phyloP scores from a whole-genome alignment of 2,113 vertebrate genomes.

The Murina feae region DNA sequence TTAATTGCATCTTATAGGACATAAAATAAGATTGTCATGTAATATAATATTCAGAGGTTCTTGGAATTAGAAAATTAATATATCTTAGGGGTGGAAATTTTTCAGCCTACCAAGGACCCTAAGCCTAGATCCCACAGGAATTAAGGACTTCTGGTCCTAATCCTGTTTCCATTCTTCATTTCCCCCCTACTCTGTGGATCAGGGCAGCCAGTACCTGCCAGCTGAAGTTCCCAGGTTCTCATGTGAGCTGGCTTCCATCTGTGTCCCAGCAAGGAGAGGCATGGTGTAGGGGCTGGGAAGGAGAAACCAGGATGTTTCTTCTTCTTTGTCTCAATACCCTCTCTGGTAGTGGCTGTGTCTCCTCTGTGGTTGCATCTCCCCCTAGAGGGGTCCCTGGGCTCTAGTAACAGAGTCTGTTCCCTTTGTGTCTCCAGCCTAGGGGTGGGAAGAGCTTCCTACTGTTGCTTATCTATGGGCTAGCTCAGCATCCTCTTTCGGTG shows the following conservation, averaged over 20 bases:
- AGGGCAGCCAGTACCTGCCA: rapidly evolving
- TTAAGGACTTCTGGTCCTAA: neutral
- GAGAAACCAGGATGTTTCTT: neutral
- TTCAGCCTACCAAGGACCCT: neutral
- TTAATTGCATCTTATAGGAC: neutral
- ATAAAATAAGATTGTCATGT: neutral
- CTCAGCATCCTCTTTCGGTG: neutral
- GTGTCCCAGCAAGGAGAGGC: neutral
- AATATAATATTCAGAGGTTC: neutral
- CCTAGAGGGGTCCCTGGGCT: neutral
- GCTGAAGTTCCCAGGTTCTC: neutral
- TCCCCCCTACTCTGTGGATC: neutral
- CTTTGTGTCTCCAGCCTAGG: neutral
- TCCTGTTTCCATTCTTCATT: neutral
- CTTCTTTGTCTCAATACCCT: neutral
- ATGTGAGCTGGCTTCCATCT: neutral
- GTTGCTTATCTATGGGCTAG: neutral
- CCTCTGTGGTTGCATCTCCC: neutral
- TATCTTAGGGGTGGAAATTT: neutral
- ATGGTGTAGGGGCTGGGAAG: rapidly evolving
- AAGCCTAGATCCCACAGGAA: neutral
- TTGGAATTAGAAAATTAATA: neutral
- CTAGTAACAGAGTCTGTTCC: neutral
- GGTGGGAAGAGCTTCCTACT: neutral
- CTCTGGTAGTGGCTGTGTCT: neutral